Conservation (phyloP, 2,113 vertebrate species). For the Onychostruthus taczanowskii region DNA sequence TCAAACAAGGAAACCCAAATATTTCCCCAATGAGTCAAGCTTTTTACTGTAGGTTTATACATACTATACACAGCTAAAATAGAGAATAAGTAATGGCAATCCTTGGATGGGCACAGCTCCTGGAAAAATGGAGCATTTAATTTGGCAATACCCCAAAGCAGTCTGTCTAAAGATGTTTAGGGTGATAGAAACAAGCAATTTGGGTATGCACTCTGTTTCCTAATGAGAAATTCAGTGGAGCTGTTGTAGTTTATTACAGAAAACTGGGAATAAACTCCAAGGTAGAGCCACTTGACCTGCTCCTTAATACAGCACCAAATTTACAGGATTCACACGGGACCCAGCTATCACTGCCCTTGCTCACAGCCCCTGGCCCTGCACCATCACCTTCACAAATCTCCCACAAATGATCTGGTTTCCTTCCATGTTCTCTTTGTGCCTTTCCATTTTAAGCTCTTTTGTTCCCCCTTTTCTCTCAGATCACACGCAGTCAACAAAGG, state of each 20-base stretch:
- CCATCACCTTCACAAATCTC: not conserved
- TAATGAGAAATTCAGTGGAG: not conserved
- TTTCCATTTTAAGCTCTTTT: not conserved
- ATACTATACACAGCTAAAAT: not conserved
- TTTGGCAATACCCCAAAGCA: not conserved
- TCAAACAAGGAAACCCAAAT: not conserved
- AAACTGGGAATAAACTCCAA: not conserved
- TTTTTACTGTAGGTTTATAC: not conserved
- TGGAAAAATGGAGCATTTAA: not conserved
- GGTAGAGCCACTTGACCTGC: not conserved
- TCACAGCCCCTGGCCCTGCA: not conserved
- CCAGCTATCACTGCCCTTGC: not conserved
- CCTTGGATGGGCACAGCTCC: not conserved
- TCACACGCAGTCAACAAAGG: not conserved
- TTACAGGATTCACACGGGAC: not conserved
- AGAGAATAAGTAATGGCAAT: not conserved
- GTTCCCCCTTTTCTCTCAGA: not conserved
- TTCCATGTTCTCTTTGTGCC: not conserved
- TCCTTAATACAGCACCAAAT: not conserved
- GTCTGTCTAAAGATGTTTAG: not conserved
- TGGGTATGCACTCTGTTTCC: not conserved
- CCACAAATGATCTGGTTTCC: not conserved
- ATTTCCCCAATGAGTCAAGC: not conserved
- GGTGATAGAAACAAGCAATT: not conserved
- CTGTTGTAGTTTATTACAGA: not conserved